These are phyloP conservation scores for Artibeus lituratus DNA, from an alignment of 2,797 vertebrate species.

Conservation along the genomic window DNA sequence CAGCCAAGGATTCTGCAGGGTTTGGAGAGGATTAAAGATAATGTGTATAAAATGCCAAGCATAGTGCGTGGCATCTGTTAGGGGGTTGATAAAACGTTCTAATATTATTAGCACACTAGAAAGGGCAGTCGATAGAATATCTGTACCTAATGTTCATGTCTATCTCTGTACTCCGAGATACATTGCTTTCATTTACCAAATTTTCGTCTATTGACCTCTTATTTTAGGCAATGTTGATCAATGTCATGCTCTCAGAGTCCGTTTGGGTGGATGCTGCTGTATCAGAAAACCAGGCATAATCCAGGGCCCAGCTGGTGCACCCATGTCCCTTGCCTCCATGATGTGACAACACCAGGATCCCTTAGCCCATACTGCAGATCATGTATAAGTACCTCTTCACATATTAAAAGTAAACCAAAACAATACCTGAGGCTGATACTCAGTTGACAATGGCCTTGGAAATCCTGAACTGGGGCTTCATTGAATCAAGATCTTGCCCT, in stretches of 20 bases:
- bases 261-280: not conserved
- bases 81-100: not conserved
- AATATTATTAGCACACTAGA: not conserved
- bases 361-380: not conserved
- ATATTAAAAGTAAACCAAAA: not conserved
- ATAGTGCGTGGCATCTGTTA: not conserved
- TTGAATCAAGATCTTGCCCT: not conserved
- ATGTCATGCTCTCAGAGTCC: not conserved
- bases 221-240: not conserved
- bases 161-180: not conserved
- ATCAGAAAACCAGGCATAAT: not conserved
- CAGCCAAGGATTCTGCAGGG: not conserved
- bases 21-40: not conserved
- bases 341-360: not conserved
- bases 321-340: rapidly evolving
- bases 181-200: not conserved
- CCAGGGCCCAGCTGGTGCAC: not conserved
- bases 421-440: not conserved
- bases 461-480: not conserved
- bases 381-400: not conserved
- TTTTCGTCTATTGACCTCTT: not conserved
- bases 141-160: not conserved
- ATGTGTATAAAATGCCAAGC: not conserved
- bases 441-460: not conserved
- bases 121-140: not conserved